A percentile compares a stretch with the other conserved stretches of the same genome.
Conservation (phyloP, 2,797 vertebrate species). For the Amblyraja radiata region DNA sequence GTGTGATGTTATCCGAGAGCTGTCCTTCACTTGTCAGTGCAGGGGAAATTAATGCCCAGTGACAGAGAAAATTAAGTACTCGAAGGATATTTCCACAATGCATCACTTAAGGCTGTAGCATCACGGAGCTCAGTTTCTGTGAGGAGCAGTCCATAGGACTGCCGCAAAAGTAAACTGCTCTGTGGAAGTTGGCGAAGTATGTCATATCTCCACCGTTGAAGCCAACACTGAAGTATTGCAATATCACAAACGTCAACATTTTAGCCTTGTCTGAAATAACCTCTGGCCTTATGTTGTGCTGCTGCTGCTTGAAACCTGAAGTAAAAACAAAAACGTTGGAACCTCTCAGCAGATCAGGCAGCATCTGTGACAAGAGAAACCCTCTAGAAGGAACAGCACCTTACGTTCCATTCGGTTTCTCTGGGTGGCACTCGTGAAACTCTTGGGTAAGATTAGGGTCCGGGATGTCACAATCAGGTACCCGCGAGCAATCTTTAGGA, state of each 20-base stretch:
- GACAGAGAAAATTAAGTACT: not conserved
- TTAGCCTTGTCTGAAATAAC: not conserved
- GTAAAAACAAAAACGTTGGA: too few species aligned
- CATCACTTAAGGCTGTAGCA: not conserved
- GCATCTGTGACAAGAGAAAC: too few species aligned
- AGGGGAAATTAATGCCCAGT: not conserved
- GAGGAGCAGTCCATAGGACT: not conserved
- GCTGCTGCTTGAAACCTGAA: too few species aligned
- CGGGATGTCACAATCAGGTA: too few species aligned
- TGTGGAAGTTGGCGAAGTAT: not conserved
- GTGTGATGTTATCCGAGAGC: not conserved
- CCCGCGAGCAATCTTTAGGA: too few species aligned
- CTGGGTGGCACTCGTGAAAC: too few species aligned
- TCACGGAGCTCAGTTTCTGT: not conserved
- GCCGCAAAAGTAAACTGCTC: not conserved
- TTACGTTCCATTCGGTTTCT: too few species aligned
- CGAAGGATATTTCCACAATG: not conserved
- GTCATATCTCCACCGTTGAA: not conserved
- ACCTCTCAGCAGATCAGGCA: too few species aligned
- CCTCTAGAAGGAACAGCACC: too few species aligned
- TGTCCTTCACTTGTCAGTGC: not conserved
- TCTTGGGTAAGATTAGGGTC: too few species aligned
- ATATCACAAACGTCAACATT: not conserved
- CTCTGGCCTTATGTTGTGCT: too few species aligned
- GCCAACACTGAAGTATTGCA: not conserved